Base-by-base conservation (phyloP, 2,888 invertebrate genomes). In the Amiota mariae region DNA sequence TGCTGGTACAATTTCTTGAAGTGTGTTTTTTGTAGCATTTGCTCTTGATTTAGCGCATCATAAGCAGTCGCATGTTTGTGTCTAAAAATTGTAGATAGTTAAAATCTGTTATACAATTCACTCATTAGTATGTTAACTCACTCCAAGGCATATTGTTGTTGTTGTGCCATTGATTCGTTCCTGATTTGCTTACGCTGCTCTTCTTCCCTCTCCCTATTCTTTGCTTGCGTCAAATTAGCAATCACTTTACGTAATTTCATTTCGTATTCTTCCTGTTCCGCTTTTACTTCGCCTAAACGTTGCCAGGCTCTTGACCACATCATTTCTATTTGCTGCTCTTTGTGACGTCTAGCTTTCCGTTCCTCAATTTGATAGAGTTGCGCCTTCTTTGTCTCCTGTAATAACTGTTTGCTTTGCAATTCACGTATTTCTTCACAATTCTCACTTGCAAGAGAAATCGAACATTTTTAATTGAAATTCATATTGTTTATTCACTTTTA, bases 321-420 rank as follows among this genome's bases (percentile, higher is more conserved):
- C n/a, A 75, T 24, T 10, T 84, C 76, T 9, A 80, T 57, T 36
- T 78, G 74, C 8, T 75, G 77, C 9, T 80, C 81, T 0, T 71
- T 71, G 0, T 72, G 79, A 0, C 72, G 74, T 8, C 73, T 13
- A 0, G 71, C 72, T 66, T 76, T 76, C 11, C 76, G 75, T 59
- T 86, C 81, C 54, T 80, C 79, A 15, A 83, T 86, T 72, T 83
- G 83, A 67, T 81, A 72, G 8, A 86, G 76, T 6, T 83, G 83
- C 1, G 81, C 78, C 36, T 73, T 76, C 3, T 86, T 83, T 13
- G 78, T 77, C 1, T 77, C 78, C 66, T 80, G n/a, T 0, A 83
- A 77, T 0, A 86, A 71, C 8, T 84, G 73, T 11, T 73, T 81
- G 0, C 82, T 79, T 68, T 81, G 79, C 84, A 76, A 72, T 8